Evolutionary conservation across 2,797 vertebrate genomes (phyloP).

Genomic region (Manis pentadactyla): DNA sequence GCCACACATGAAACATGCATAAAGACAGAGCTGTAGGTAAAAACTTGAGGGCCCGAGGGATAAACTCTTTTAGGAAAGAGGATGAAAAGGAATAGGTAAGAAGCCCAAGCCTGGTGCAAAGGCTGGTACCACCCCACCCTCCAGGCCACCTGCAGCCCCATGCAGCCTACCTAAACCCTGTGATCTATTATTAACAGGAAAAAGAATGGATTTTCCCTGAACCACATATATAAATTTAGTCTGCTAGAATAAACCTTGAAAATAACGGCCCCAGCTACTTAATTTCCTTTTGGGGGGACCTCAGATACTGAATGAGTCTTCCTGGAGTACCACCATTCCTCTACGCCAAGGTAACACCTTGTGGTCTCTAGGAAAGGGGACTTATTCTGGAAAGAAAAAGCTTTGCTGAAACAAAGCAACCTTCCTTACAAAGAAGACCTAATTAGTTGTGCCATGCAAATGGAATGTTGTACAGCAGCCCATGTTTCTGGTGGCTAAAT

Average conservation of each 20-base stretch:
- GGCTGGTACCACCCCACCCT: not conserved
- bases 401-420: conserved; percentile 39
- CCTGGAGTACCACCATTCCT: not conserved
- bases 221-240: not conserved
- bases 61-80: not conserved
- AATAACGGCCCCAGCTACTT: not conserved
- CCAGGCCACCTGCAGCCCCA: not conserved
- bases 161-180: not conserved
- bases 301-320: not conserved
- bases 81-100: not conserved
- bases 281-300: not conserved
- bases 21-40: not conserved
- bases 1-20: too few relatives aligned
- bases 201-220: not conserved
- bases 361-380: not conserved
- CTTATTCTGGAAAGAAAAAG: not conserved
- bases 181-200: conserved; percentile 12
- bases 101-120: not conserved
- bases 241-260: not conserved
- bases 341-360: not conserved
- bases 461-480: not conserved
- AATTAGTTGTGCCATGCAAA: not conserved
- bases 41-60: not conserved
- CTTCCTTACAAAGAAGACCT: conserved; percentile 27
- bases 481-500: not conserved